phyloP scores from a whole-genome alignment of 2,888 invertebrate genomes.

The Mayetiola destructor region DNA sequence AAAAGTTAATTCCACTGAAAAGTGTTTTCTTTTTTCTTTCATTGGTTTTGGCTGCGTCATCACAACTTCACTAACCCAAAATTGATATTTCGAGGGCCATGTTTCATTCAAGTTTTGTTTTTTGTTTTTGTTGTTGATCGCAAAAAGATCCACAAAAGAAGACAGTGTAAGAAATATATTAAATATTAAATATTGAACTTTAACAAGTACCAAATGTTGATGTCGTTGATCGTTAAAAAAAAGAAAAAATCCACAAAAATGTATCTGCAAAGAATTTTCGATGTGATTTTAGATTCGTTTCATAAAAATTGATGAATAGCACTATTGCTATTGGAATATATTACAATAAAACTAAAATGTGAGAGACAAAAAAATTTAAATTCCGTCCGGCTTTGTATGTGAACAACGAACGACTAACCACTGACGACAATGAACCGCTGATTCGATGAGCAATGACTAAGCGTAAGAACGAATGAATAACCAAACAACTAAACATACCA shows the following conservation, averaged over 20 bases:
- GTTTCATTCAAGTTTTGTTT: too few species aligned
- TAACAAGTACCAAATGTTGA: background rate
- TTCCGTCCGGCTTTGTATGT: background rate
- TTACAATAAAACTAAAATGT: background rate
- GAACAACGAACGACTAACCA: conserved; percentile 12
- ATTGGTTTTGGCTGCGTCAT: too few species aligned
- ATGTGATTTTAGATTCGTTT: background rate
- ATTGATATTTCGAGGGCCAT: too few species aligned
- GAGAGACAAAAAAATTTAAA: background rate
- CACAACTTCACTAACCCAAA: too few species aligned
- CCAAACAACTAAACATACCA: background rate
- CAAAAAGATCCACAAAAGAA: too few species aligned
- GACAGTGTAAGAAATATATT: too few species aligned
- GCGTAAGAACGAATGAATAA: background rate
- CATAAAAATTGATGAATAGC: background rate
- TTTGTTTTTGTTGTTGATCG: too few species aligned
- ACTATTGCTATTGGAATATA: too few species aligned
- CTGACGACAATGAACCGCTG: conserved; percentile 8
- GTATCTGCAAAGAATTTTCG: too few species aligned
- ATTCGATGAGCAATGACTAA: background rate
- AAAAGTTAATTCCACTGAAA: too few species aligned
- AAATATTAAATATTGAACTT: background rate
- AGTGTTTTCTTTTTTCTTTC: too few species aligned
- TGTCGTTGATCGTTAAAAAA: background rate
- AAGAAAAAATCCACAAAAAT: background rate